Conservation (phyloP, 2,113 vertebrate genomes). For the Anguilla rostrata region DNA sequence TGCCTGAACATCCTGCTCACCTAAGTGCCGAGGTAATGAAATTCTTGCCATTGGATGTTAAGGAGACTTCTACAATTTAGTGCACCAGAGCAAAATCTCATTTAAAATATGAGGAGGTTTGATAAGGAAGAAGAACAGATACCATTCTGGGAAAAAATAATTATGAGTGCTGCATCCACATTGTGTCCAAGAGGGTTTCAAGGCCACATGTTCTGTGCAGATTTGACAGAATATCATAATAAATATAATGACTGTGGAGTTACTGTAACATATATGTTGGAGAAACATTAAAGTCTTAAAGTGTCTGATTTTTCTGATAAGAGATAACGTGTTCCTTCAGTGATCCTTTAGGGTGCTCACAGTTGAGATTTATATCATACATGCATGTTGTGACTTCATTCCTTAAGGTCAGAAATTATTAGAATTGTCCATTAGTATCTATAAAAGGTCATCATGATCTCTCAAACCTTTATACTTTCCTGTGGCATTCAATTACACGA, state of each 20-base stretch:
- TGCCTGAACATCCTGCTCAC: not conserved
- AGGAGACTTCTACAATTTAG: not conserved
- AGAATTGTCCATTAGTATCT: not conserved
- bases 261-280: not conserved
- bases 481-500: not conserved
- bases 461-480: not conserved
- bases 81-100: not conserved
- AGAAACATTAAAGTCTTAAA: not conserved
- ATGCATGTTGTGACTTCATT: not conserved
- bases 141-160: not conserved
- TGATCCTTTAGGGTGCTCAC: not conserved
- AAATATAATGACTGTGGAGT: not conserved
- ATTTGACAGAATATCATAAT: not conserved
- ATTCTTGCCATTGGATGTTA: not conserved
- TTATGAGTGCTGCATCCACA: not conserved
- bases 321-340: not conserved
- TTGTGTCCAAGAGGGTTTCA: not conserved
- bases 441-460: not conserved
- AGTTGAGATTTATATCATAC: not conserved
- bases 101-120: not conserved
- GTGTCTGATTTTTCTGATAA: not conserved
- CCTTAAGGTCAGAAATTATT: not conserved
- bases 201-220: not conserved
- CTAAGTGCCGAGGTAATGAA: not conserved
- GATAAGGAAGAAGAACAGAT: not conserved